phyloP scores from a whole-genome alignment of 2,797 vertebrate genomes.

The Hozukius guyotensis region DNA sequence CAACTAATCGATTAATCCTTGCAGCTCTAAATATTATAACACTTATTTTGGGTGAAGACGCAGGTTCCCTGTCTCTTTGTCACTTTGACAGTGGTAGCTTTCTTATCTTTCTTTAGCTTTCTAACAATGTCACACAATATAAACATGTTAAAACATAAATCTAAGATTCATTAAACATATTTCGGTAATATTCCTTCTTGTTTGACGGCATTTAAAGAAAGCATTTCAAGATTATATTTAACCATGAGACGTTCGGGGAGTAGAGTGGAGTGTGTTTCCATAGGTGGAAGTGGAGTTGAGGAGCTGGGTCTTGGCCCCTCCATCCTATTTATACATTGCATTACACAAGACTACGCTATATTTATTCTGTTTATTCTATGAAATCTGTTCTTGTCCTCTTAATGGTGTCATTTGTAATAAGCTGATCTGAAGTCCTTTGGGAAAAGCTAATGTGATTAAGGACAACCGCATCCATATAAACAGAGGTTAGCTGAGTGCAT shows the following conservation, averaged over 20 bases:
- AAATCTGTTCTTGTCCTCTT: not conserved
- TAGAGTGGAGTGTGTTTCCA: not conserved
- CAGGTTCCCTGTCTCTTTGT: not conserved
- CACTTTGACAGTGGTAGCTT: not conserved
- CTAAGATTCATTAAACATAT: not conserved
- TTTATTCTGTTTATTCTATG: not conserved
- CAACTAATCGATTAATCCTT: too few species aligned
- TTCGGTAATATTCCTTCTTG: not conserved
- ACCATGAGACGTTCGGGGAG: not conserved
- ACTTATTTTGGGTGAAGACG: not conserved
- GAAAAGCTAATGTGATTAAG: not conserved
- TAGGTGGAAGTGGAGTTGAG: not conserved
- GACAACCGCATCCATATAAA: not conserved
- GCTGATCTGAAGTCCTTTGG: not conserved
- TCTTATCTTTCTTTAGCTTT: too few species aligned
- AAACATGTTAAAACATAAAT: not conserved
- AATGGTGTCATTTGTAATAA: not conserved
- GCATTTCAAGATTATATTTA: not conserved
- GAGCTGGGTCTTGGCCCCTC: not conserved
- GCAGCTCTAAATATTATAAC: not conserved
- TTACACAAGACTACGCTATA: constrained; percentile 9
- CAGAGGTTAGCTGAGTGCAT: not conserved
- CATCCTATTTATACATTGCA: constrained; percentile 25
- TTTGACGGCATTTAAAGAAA: not conserved
- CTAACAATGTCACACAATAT: not conserved